These are phyloP conservation scores for Coendou prehensilis DNA, from an alignment of 2,797 vertebrate genomes.

Conservation along the genomic window DNA sequence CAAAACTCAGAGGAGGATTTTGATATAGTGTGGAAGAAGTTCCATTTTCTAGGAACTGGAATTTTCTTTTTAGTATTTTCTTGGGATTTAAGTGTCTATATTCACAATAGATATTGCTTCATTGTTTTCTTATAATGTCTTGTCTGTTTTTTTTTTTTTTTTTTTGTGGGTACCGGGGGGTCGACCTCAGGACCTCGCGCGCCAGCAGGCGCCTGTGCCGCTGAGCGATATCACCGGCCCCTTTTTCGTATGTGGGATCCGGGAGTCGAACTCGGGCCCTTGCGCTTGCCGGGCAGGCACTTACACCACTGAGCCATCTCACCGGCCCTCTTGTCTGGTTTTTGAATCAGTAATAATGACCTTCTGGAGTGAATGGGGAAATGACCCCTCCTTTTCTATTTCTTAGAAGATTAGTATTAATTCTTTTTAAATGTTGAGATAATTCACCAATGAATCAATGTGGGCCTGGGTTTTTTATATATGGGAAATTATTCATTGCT, in stretches of 20 bases:
- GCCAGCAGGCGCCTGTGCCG: too few species aligned
- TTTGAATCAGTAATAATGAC: constrained; percentile 7
- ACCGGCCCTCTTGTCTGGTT: background rate
- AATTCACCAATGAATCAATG: background rate
- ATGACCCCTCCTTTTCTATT: background rate
- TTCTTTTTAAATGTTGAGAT: constrained; percentile 21
- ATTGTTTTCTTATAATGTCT: background rate
- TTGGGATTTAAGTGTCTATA: background rate
- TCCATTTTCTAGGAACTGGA: constrained; percentile 3
- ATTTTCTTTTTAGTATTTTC: constrained; percentile 6
- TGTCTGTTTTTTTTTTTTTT: constrained; percentile 24
- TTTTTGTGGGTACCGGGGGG: too few species aligned
- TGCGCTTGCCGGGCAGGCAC: too few species aligned
- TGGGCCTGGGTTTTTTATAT: background rate
- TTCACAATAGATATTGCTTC: background rate
- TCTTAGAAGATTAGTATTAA: background rate
- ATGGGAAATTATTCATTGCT: background rate
- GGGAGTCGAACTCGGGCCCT: too few species aligned
- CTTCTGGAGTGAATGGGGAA: background rate
- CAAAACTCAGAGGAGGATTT: constrained; percentile 45
- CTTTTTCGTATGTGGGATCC: too few species aligned
- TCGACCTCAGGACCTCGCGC: too few species aligned
- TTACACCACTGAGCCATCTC: too few species aligned
- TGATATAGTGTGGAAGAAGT: background rate
- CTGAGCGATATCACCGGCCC: too few species aligned